phyloP scores from a whole-genome alignment of 1,140 invertebrate species.

The Nomia melanderi region DNA sequence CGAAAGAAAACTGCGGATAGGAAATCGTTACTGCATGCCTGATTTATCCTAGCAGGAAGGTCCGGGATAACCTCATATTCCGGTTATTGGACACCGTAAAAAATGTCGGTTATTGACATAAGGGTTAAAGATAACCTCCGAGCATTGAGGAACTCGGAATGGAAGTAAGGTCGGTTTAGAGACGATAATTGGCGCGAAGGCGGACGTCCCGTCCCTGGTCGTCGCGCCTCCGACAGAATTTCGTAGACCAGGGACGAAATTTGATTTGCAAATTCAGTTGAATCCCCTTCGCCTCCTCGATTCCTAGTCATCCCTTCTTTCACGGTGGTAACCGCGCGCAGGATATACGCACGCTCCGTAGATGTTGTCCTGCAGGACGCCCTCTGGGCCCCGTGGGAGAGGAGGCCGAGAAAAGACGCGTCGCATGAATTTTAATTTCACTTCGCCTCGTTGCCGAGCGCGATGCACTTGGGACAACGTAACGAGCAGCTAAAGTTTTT shows the following conservation, averaged over 20 bases:
- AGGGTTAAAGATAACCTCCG: slow-evolving; percentile 47
- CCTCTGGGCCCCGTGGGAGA: slow-evolving; percentile 70
- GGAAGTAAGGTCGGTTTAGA: slow-evolving; percentile 50
- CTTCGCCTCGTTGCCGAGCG: slow-evolving; percentile 61
- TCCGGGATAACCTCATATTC: too few relatives aligned
- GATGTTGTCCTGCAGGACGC: slow-evolving; percentile 64
- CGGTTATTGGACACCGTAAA: too few relatives aligned
- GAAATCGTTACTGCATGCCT: too few relatives aligned
- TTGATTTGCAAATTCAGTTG: slow-evolving; percentile 79
- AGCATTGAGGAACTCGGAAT: slow-evolving; percentile 15
- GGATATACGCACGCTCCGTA: slow-evolving; percentile 53
- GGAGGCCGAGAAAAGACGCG: slow-evolving; percentile 75
- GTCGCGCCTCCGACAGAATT: slow-evolving; percentile 64
- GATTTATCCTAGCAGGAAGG: too few relatives aligned
- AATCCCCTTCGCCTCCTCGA: slow-evolving; percentile 65
- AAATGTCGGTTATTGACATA: too few relatives aligned
- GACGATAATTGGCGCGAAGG: slow-evolving; percentile 75
- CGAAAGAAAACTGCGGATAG: too few relatives aligned
- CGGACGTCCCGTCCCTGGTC: slow-evolving; percentile 34
- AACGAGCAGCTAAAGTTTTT: slow-evolving; percentile 78
- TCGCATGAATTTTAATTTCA: slow-evolving; percentile 79
- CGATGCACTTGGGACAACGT: slow-evolving; percentile 69
- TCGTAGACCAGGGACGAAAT: slow-evolving; percentile 70
- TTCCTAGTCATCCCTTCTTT: slow-evolving; percentile 44
- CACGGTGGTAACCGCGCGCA: slow-evolving; percentile 45